Conservation (phyloP, 1,140 invertebrate species). For the Neodiprion pinetum region DNA sequence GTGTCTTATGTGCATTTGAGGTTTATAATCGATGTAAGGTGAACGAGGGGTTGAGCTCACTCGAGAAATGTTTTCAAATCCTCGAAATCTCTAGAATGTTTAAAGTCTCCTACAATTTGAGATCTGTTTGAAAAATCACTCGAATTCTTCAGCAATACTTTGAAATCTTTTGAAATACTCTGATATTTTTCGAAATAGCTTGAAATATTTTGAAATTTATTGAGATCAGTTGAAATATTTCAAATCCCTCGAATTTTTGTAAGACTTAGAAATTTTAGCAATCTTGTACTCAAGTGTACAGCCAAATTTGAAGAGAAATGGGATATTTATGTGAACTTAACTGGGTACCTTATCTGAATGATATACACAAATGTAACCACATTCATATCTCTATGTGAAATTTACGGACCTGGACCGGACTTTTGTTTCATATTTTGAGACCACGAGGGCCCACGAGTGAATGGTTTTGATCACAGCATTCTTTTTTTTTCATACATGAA, state of each 20-base stretch:
- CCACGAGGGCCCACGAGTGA: too few species aligned
- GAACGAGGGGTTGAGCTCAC: background rate
- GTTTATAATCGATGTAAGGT: background rate
- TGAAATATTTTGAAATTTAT: background rate
- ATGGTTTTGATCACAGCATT: too few species aligned
- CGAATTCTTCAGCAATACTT: background rate
- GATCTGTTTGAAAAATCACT: background rate
- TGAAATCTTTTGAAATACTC: background rate
- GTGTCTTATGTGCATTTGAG: background rate
- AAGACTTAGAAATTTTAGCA: background rate
- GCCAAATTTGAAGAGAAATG: background rate
- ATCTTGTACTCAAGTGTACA: background rate
- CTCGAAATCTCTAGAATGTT: background rate
- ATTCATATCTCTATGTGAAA: too few species aligned
- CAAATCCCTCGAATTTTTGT: background rate
- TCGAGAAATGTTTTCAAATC: background rate
- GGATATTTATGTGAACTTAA: background rate
- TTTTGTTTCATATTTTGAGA: too few species aligned
- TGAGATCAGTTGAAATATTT: background rate
- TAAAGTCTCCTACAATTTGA: background rate
- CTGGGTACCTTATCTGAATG: background rate
- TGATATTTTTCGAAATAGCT: background rate
- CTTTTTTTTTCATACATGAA: too few species aligned
- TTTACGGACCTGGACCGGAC: too few species aligned
- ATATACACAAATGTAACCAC: background rate